These are phyloP conservation scores for Epinephelus coioides DNA, from an alignment of 2,797 vertebrate genomes.

Conservation along the genomic window DNA sequence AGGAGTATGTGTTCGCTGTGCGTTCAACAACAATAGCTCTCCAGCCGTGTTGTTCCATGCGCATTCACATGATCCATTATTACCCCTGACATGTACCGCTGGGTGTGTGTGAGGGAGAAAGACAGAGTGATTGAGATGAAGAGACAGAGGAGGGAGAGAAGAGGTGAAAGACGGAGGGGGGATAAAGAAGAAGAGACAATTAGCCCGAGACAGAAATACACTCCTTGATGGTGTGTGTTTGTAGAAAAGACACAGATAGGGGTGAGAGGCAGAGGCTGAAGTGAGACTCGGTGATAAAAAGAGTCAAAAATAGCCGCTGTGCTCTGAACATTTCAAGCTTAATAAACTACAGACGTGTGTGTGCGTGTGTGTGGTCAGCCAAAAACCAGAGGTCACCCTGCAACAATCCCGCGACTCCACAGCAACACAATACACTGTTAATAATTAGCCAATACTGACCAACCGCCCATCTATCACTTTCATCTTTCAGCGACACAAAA, in stretches of 20 bases:
- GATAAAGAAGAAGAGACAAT: constrained; percentile 40
- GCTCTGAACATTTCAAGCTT: background rate
- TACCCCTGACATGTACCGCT: constrained; percentile 76
- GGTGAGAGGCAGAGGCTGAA: background rate
- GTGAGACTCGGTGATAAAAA: constrained; percentile 11
- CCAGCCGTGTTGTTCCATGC: constrained; percentile 77
- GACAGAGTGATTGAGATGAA: constrained; percentile 47
- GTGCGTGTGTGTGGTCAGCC: constrained; percentile 36
- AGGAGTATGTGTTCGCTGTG: constrained; percentile 64
- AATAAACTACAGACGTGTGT: constrained; percentile 38
- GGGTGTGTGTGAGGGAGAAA: constrained; percentile 42
- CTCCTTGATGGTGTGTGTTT: constrained; percentile 8
- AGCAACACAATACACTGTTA: constrained; percentile 61
- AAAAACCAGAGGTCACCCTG: constrained; percentile 50
- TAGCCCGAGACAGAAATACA: constrained; percentile 46
- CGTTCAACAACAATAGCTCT: constrained; percentile 74
- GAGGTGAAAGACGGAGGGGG: constrained; percentile 31
- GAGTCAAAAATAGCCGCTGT: constrained; percentile 20
- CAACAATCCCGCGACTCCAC: constrained; percentile 42
- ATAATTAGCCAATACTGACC: constrained; percentile 61
- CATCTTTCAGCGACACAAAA: constrained; percentile 8
- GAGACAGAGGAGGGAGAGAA: constrained; percentile 45
- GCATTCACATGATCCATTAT: constrained; percentile 81
- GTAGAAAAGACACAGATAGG: constrained; percentile 5
- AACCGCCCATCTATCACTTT: constrained; percentile 14